Percentiles rank a stretch among this genome's conserved stretches.
Conservation (phyloP, 2,113 vertebrate species). For the Rissa tridactyla region DNA sequence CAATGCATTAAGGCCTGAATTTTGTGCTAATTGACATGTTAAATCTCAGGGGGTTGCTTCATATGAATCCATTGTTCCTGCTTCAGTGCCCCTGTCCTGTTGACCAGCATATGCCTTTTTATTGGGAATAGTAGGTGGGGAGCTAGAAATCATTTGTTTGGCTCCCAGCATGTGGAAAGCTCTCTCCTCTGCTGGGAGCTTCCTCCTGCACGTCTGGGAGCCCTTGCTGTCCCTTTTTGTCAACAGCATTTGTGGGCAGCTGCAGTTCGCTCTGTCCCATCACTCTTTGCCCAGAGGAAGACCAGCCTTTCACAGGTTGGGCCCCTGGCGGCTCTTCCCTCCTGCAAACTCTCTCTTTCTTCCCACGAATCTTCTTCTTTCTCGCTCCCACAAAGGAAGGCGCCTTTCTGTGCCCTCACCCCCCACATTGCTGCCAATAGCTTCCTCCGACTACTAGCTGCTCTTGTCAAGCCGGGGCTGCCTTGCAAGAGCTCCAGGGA, state of each 20-base stretch:
- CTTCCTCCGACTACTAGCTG: not conserved
- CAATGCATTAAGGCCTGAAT: not conserved
- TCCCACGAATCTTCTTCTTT: not conserved
- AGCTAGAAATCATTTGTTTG: not conserved
- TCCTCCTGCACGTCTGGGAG: not conserved
- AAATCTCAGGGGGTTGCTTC: not conserved
- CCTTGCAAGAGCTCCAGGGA: not conserved
- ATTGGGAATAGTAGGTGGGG: not conserved
- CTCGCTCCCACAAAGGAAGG: not conserved
- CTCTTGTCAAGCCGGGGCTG: not conserved
- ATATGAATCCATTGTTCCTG: not conserved
- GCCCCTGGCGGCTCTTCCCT: not conserved
- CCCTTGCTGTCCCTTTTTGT: not conserved
- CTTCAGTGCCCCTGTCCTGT: not conserved
- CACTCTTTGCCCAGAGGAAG: not conserved
- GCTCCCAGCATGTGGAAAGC: not conserved
- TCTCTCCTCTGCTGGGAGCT: not conserved
- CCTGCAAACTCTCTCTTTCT: not conserved
- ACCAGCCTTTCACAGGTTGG: not conserved
- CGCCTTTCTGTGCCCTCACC: not conserved
- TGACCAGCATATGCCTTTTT: not conserved
- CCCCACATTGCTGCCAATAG: not conserved
- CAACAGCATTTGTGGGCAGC: not conserved
- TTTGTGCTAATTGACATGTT: not conserved
- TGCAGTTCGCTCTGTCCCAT: not conserved